Evolutionary conservation across 2,888 invertebrate species (phyloP).

Genomic region (Cetonia aurata): DNA sequence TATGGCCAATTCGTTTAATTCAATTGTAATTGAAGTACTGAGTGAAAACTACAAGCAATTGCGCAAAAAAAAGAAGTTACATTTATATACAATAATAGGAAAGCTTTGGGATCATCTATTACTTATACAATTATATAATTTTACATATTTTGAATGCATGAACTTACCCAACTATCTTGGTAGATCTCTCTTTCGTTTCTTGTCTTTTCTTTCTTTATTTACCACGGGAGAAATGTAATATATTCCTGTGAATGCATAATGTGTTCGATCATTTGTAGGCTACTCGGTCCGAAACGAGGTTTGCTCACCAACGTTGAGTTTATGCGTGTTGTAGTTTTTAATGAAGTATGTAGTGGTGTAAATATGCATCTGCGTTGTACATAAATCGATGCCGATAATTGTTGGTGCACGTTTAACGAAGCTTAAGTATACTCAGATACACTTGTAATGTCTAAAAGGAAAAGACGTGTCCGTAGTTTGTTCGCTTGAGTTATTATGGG

Average conservation of each 20-base stretch:
- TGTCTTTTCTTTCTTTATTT: no score
- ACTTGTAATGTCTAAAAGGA: conserved; percentile 26
- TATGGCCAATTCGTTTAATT: no score
- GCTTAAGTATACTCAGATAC: conserved; percentile 32
- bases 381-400: conserved; percentile 36
- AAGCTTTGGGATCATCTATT: no score
- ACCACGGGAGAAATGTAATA: no score
- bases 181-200: no score
- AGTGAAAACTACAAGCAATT: no score
- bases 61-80: no score
- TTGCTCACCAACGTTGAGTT: conserved; percentile 17
- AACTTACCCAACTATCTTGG: no score
- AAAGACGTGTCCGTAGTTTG: conserved; percentile 18
- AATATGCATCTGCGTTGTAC: conserved; percentile 31
- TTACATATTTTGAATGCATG: no score
- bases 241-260: not conserved
- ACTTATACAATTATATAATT: no score
- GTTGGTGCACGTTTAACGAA: conserved; percentile 34
- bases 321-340: conserved; percentile 34
- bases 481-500: conserved; percentile 29
- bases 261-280: conserved; percentile 1
- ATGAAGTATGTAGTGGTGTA: conserved; percentile 36
- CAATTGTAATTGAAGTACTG: no score
- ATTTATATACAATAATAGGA: no score
- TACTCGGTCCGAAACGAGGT: not conserved